Base-by-base conservation (phyloP, 1,140 invertebrate genomes). In the Atta cephalotes region DNA sequence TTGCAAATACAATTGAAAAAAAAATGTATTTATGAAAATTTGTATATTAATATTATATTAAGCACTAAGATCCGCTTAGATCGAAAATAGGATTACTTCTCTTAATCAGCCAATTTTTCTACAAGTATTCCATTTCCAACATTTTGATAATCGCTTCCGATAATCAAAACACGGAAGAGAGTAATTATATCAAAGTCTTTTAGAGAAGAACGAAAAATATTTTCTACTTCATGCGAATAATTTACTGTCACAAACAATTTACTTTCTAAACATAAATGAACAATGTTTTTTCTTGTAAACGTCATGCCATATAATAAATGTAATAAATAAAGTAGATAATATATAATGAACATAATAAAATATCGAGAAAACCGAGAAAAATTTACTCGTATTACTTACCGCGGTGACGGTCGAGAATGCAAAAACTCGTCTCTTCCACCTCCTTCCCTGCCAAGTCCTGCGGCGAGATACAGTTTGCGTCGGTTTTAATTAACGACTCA, bases 401-500 rank as follows among this genome's bases (percentile, higher is more conserved):
- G 16, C 4, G 35, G 58, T 21, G 60, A 21, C 18, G 5, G 35
- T 39, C 16, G 28, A 9, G 65, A 12, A 31, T 4, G 60, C 77
- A 56, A n/a, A 77, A 86, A 70, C 65, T 10, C 68, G 25, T 25
- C 9, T 51, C 31, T 39, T 25, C 53, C 49, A 28, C 49, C 28
- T 31, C 10, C 14, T 18, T 14, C 25, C 21, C 35, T 51, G 28
- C 28, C 49, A 51, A 51, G n/a, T 66, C 16, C 31, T 4, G 35
- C 14, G 14, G 21, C 63, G 66, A 79, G 84, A 90, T 74, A 80
- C 51, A 72, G 21, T 56, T 81, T 70, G 25, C 21, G 39, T 51
- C 66, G 66, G 66, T 70, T 88, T 91, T 91, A 91, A 91, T 91
- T 91, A 90, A 86, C 89, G 87, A 63, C 89, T 87, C 84, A 84